Evolutionary conservation across 2,113 vertebrate species (phyloP).

Genomic region (Eolophus roseicapilla): DNA sequence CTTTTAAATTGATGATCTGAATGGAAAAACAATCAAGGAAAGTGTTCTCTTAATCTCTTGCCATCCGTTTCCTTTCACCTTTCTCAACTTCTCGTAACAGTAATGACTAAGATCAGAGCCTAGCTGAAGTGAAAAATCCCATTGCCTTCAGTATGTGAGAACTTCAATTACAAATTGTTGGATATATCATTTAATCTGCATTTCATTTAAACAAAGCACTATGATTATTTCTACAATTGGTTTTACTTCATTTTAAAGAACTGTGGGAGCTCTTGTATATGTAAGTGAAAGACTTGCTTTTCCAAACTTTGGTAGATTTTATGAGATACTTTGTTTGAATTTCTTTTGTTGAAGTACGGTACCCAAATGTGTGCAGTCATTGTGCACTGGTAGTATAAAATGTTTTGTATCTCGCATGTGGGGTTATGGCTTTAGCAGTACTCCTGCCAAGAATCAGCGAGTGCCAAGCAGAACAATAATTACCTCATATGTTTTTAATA

Average conservation of each 20-base stretch:
- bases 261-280: not conserved
- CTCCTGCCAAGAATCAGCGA: not conserved
- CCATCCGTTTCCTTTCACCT: not conserved
- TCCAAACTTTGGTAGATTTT: not conserved
- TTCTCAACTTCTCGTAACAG: not conserved
- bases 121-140: not conserved
- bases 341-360: not conserved
- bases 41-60: not conserved
- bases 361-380: not conserved
- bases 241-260: too few relatives aligned
- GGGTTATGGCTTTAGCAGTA: not conserved
- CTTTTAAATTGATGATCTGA: not conserved
- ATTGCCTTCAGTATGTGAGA: not conserved
- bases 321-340: not conserved
- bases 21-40: not conserved
- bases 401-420: not conserved
- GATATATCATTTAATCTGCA: not conserved
- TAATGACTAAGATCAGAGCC: not conserved
- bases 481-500: constrained; percentile 52
- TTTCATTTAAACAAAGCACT: not conserved
- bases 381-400: not conserved
- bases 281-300: not conserved
- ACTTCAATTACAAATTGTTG: not conserved
- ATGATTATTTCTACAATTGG: too few relatives aligned
- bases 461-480: constrained; percentile 25